Percentiles rank a stretch among this genome's conserved stretches.
Evolutionary conservation across 2,888 invertebrate genomes (phyloP).

Genomic region (Pyrrhia umbra): DNA sequence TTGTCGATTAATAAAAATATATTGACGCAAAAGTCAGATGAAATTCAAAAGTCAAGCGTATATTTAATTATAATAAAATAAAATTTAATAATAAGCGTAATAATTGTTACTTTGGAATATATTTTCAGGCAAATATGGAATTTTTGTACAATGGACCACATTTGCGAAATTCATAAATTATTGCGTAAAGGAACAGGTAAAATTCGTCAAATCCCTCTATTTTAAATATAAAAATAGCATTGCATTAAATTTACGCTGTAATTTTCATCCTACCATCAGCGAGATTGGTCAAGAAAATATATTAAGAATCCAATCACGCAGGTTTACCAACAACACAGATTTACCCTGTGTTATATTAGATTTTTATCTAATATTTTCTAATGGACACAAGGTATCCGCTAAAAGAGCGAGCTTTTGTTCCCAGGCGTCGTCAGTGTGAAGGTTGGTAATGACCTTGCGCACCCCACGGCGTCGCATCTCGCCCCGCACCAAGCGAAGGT

Average conservation of each 20-base stretch:
- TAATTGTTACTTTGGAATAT: constrained; percentile 59
- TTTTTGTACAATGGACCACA: constrained; percentile 62
- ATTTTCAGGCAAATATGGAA: constrained; percentile 65
- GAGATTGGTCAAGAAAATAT: too few relatives aligned
- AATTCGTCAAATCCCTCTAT: neutral
- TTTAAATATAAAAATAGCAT: neutral
- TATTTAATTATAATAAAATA: constrained; percentile 72
- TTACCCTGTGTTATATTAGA: too few relatives aligned
- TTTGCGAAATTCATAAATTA: constrained; percentile 55
- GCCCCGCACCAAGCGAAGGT: constrained; percentile 81
- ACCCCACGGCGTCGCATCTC: constrained; percentile 85
- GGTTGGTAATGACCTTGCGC: constrained; percentile 79
- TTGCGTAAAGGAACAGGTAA: constrained; percentile 32
- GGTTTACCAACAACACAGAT: too few relatives aligned
- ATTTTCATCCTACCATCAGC: neutral
- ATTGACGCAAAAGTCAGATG: constrained; percentile 65
- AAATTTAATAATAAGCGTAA: constrained; percentile 79
- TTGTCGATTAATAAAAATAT: constrained; percentile 38
- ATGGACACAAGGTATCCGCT: too few relatives aligned
- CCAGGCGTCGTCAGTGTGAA: constrained; percentile 57
- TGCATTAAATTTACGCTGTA: neutral
- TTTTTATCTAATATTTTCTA: too few relatives aligned
- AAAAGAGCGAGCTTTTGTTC: constrained; percentile 9
- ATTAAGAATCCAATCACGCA: too few relatives aligned
- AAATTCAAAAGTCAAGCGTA: constrained; percentile 83